Evolutionary conservation across 2,113 vertebrate species (phyloP).

Genomic region (Pygoscelis antarcticus): DNA sequence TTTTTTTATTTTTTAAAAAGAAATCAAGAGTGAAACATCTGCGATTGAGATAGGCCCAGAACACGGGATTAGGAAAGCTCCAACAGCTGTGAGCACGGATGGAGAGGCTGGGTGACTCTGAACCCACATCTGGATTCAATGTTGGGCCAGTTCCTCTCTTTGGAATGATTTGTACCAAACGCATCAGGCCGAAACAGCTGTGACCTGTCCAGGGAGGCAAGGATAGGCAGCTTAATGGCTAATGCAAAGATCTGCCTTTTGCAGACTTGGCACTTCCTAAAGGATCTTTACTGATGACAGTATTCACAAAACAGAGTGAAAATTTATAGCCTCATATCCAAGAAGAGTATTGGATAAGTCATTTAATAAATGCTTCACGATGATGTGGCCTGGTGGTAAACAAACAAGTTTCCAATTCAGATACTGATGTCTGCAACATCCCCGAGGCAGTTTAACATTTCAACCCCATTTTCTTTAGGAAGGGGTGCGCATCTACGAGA

Average conservation of each 20-base stretch:
- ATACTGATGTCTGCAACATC: fast-evolving
- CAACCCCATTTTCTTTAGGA: neutral
- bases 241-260: neutral
- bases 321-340: neutral
- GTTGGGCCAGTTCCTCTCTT: neutral
- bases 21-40: neutral
- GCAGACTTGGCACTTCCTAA: neutral
- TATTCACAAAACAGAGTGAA: neutral
- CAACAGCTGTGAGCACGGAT: neutral
- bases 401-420: neutral
- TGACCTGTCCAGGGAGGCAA: neutral
- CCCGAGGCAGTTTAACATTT: neutral
- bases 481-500: fast-evolving
- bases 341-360: neutral
- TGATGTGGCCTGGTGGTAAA: fast-evolving
- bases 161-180: neutral
- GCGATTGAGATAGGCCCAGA: neutral
- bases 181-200: neutral
- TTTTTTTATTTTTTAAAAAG: neutral
- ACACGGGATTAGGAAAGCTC: neutral
- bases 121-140: slow-evolving; percentile 50
- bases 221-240: neutral
- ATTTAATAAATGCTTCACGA: neutral
- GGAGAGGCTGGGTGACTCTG: neutral
- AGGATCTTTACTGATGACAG: neutral